These are phyloP conservation scores for Phylloscopus whistleri DNA, from an alignment of 2,113 vertebrate genomes.

Conservation along the genomic window DNA sequence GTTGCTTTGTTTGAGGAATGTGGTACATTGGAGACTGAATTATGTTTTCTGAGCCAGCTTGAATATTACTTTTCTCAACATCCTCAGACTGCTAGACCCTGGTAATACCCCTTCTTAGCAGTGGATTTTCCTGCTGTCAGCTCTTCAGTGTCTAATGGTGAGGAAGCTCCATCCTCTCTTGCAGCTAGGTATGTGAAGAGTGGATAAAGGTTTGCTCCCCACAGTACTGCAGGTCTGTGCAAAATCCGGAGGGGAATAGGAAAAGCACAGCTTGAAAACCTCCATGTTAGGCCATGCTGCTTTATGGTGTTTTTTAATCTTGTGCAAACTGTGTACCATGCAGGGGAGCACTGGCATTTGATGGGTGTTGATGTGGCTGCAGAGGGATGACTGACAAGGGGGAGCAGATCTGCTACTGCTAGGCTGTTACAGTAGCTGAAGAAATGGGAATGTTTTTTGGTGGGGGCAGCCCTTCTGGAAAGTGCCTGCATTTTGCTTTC, in stretches of 20 bases:
- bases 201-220: background rate
- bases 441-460: background rate
- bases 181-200: background rate
- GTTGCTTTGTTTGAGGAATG: background rate
- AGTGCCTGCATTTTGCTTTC: background rate
- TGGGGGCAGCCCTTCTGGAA: background rate
- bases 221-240: background rate
- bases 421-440: background rate
- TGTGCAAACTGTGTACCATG: background rate
- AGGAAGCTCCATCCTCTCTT: background rate
- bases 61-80: background rate
- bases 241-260: background rate
- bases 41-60: background rate
- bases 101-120: background rate
- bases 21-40: background rate
- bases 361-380: background rate
- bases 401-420: background rate
- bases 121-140: background rate
- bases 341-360: background rate
- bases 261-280: background rate
- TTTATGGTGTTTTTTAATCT: background rate
- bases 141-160: background rate
- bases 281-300: background rate
- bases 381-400: background rate
- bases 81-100: background rate